A percentile compares a stretch with the other conserved stretches of the same genome.
phyloP scores from a whole-genome alignment of 2,113 vertebrate species.

The Hiodon alosoides region DNA sequence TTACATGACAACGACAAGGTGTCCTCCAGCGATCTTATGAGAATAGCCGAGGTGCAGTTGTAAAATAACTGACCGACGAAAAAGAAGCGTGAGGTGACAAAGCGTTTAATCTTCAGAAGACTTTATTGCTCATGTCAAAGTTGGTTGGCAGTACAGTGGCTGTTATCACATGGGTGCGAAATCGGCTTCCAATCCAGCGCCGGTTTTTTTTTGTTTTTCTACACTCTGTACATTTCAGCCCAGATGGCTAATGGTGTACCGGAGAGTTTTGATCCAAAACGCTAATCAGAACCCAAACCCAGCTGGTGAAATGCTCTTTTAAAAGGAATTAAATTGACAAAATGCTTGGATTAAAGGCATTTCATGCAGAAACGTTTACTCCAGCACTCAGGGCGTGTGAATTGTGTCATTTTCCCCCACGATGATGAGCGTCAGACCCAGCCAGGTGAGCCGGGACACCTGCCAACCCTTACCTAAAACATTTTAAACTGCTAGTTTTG shows the following conservation, averaged over 20 bases:
- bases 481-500: too few species aligned
- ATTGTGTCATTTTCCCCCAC: too few species aligned
- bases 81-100: not conserved
- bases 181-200: conserved; percentile 31
- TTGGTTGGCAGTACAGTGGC: conserved; percentile 67
- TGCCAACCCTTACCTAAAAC: too few species aligned
- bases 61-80: too few species aligned
- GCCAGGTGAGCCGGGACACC: too few species aligned
- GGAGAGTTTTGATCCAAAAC: not conserved
- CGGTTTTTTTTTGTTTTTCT: too few species aligned
- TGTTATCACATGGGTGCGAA: conserved; percentile 50
- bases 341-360: conserved; percentile 30
- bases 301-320: conserved; percentile 51
- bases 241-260: not conserved
- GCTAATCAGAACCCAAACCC: conserved; percentile 38
- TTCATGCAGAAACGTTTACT: too few species aligned
- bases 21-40: too few species aligned
- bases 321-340: conserved; percentile 50
- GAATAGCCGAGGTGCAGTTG: too few species aligned
- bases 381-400: too few species aligned
- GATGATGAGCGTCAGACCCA: too few species aligned
- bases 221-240: not conserved
- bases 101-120: conserved; percentile 49
- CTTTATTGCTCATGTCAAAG: conserved; percentile 74
- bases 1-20: too few species aligned